Conservation (phyloP, 1,140 invertebrate genomes). For the Agrilus planipennis region DNA sequence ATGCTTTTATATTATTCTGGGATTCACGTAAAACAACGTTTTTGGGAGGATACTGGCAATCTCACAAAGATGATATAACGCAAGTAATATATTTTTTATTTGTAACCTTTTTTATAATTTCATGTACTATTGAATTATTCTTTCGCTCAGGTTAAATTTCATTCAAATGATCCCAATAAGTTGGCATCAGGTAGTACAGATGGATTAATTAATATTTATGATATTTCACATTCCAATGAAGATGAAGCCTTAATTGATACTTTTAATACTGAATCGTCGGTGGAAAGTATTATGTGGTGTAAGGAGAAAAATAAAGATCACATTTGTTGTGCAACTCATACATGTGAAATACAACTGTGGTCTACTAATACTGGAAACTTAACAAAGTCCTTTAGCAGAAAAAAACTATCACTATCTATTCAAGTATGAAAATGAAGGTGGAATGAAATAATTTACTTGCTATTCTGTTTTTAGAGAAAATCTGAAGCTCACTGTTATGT, state of each 20-base stretch:
- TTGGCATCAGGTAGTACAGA: constrained; percentile 69
- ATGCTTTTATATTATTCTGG: constrained; percentile 74
- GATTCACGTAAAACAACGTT: constrained; percentile 55
- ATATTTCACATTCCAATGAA: constrained; percentile 60
- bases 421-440: no score
- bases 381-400: no score
- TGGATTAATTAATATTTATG: constrained; percentile 77
- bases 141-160: constrained; percentile 45
- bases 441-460: no score
- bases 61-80: constrained; percentile 75
- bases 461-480: constrained; percentile 38
- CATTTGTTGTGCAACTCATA: constrained; percentile 57
- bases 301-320: constrained; percentile 35
- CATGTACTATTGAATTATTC: no score
- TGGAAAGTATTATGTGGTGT: constrained; percentile 51
- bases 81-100: constrained; percentile 36
- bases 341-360: constrained; percentile 60
- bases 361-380: no score
- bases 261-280: constrained; percentile 73
- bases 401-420: no score
- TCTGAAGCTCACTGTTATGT: constrained; percentile 52
- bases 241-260: constrained; percentile 69
- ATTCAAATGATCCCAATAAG: constrained; percentile 53
- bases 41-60: constrained; percentile 76
- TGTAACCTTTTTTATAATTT: no score